Evolutionary conservation across 1,140 invertebrate species (phyloP).

Genomic region (Heliconius congener): DNA sequence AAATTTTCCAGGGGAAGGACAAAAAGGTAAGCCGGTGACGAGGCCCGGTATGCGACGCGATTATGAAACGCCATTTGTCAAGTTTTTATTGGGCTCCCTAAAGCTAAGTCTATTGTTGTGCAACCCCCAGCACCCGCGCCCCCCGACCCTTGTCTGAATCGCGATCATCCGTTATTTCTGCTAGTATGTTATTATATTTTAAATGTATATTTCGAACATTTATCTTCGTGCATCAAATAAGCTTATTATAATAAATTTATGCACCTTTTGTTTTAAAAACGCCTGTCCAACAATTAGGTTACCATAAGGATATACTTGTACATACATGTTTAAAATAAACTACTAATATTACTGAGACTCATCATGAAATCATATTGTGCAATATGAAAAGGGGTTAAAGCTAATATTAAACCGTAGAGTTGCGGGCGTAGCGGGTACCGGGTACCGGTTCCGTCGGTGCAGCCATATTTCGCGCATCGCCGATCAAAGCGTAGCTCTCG

Average conservation of each 20-base stretch:
- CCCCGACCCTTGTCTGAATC: conserved; percentile 62
- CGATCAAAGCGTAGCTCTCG: conserved; percentile 49
- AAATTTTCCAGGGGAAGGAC: conserved; percentile 40
- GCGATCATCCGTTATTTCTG: conserved; percentile 78
- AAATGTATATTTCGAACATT: conserved; percentile 45
- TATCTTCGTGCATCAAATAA: too few relatives aligned
- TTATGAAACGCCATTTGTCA: conserved; percentile 80
- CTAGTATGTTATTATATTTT: conserved; percentile 72
- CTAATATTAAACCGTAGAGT: conserved; percentile 45
- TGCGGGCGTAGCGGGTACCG: conserved; percentile 30
- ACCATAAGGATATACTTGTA: not conserved
- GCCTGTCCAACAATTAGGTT: too few relatives aligned
- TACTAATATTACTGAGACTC: conserved; percentile 13
- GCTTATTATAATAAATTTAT: not conserved
- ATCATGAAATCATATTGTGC: conserved; percentile 21
- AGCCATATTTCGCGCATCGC: conserved; percentile 60
- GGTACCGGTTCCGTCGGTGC: conserved; percentile 52
- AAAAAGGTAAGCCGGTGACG: conserved; percentile 50
- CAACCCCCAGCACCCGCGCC: conserved; percentile 40
- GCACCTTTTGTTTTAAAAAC: too few relatives aligned
- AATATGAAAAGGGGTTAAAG: conserved; percentile 25
- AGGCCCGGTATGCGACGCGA: conserved; percentile 72
- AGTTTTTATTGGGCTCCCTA: conserved; percentile 78
- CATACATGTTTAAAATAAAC: not conserved
- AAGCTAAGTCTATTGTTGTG: conserved; percentile 66